Conservation (phyloP, 1,140 invertebrate species). For the Colletes gigas region DNA sequence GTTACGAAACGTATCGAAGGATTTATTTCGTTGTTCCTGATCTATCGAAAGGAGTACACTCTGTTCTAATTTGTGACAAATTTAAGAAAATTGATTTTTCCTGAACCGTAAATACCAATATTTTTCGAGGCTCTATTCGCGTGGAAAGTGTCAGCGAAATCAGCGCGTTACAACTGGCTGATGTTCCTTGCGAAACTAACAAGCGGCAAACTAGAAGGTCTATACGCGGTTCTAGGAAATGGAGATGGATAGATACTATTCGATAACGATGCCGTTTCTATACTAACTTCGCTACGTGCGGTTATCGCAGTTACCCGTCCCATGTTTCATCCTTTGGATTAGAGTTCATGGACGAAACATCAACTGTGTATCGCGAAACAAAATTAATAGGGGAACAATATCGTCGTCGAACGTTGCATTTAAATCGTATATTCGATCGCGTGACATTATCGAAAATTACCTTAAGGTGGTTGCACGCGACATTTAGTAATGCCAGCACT, state of each 20-base stretch:
- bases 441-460: too few species aligned
- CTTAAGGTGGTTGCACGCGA: too few species aligned
- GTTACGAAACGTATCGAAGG: too few species aligned
- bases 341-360: neutral
- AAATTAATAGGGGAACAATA: neutral
- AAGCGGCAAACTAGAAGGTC: conserved; percentile 22
- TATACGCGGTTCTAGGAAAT: conserved; percentile 24
- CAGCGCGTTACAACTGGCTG: too few species aligned
- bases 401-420: neutral
- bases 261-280: conserved; percentile 48
- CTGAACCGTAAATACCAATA: too few species aligned
- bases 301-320: conserved; percentile 31
- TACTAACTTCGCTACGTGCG: conserved; percentile 37
- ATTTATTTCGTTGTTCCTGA: too few species aligned
- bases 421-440: neutral
- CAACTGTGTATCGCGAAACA: conserved; percentile 7
- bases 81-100: too few species aligned
- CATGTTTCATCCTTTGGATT: conserved; percentile 18
- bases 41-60: too few species aligned
- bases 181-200: conserved; percentile 24
- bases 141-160: neutral
- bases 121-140: too few species aligned
- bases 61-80: too few species aligned
- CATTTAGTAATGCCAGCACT: too few species aligned
- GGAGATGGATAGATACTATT: conserved; percentile 48